Percentiles rank a stretch among this genome's conserved stretches.
phyloP scores from a whole-genome alignment of 2,113 vertebrate species.

The Dipodomys stephensi region DNA sequence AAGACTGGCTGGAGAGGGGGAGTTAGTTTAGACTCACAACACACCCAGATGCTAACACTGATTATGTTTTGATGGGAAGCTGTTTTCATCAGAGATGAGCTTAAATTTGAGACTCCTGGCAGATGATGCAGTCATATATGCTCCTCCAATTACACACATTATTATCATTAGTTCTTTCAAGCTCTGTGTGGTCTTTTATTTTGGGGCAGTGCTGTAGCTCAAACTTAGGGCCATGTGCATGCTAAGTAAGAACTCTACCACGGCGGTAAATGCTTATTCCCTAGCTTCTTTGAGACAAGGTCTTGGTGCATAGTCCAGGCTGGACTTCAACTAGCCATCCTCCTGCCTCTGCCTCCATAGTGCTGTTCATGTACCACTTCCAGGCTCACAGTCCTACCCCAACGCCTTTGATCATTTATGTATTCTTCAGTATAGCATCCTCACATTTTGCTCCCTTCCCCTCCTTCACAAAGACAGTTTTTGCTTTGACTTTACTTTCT shows the following conservation, averaged over 20 bases:
- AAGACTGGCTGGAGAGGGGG: no score
- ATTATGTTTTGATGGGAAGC: background rate
- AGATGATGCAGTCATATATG: background rate
- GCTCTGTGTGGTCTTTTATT: background rate
- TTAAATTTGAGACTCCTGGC: constrained; percentile 5
- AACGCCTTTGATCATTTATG: constrained; percentile 17
- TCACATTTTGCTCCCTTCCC: background rate
- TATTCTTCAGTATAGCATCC: background rate
- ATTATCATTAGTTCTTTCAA: background rate
- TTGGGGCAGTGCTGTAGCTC: background rate
- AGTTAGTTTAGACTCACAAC: background rate
- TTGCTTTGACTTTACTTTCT: background rate
- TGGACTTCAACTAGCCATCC: background rate
- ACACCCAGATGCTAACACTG: constrained; percentile 22
- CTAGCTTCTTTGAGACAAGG: background rate
- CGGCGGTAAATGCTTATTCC: no score
- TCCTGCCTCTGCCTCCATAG: background rate
- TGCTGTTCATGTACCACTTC: background rate
- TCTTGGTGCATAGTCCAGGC: background rate
- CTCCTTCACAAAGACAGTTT: background rate
- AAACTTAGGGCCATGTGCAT: background rate
- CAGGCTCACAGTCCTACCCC: background rate
- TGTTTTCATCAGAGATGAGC: background rate
- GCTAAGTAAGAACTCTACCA: background rate
- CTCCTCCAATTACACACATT: background rate